These are phyloP conservation scores for Macrocentrus cingulum DNA, from an alignment of 1,140 invertebrate species.

Conservation along the genomic window DNA sequence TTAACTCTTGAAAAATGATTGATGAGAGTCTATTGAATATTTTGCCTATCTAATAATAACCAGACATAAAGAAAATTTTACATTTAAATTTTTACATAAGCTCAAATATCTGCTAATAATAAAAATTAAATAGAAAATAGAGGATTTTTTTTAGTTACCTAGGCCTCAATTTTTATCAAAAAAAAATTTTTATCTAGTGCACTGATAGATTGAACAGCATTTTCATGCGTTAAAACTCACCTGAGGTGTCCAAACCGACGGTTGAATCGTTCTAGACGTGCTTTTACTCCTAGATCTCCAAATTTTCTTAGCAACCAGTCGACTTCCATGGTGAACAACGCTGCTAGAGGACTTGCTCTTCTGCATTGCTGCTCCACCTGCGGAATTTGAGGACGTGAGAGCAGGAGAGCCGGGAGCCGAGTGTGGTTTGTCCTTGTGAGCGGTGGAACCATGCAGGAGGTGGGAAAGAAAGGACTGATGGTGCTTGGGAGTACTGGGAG, in stretches of 20 bases:
- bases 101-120: too few relatives aligned
- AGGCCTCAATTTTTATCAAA: too few relatives aligned
- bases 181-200: too few relatives aligned
- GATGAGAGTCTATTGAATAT: neutral
- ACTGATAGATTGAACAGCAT: too few relatives aligned
- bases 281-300: conserved; percentile 80
- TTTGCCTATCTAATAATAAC: too few relatives aligned
- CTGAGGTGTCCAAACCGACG: conserved; percentile 75
- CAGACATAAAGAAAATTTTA: too few relatives aligned
- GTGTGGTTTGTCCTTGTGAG: conserved; percentile 57
- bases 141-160: too few relatives aligned
- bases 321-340: conserved; percentile 73
- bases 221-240: too few relatives aligned
- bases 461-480: conserved; percentile 69
- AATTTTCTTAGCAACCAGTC: conserved; percentile 78
- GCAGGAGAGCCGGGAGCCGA: conserved; percentile 56
- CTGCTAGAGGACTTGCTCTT: conserved; percentile 84
- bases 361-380: conserved; percentile 73
- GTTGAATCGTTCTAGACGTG: conserved; percentile 65
- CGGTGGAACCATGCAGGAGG: conserved; percentile 64
- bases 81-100: too few relatives aligned
- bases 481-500: conserved; percentile 61
- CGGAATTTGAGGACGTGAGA: conserved; percentile 56
- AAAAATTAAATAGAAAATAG: too few relatives aligned
- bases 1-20: neutral